A percentile compares a stretch with the other conserved stretches of the same genome.
Evolutionary conservation across 2,797 vertebrate species (phyloP).

Genomic region (Trachops cirrhosus): DNA sequence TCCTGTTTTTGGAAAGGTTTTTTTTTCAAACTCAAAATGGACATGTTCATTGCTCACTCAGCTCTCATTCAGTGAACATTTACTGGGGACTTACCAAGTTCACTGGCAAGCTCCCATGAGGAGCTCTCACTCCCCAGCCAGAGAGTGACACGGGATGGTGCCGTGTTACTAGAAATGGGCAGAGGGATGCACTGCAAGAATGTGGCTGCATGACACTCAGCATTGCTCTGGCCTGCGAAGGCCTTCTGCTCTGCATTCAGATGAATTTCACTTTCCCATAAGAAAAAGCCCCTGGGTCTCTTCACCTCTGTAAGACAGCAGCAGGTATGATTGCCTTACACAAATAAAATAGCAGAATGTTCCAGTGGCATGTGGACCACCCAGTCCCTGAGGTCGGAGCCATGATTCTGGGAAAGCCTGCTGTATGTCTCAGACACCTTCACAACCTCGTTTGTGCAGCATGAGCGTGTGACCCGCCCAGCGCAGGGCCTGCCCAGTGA

Average conservation of each 20-base stretch:
- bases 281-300: background rate
- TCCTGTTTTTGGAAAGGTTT: background rate
- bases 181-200: accelerated
- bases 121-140: background rate
- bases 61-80: accelerated
- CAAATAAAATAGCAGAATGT: background rate
- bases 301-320: background rate
- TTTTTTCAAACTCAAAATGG: accelerated
- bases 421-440: accelerated
- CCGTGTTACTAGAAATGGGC: accelerated
- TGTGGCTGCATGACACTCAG: accelerated
- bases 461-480: accelerated
- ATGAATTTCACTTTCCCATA: background rate
- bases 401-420: background rate
- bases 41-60: accelerated
- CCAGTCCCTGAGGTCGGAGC: background rate
- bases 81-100: no score
- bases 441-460: accelerated
- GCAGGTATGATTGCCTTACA: background rate
- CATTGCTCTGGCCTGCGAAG: accelerated
- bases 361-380: accelerated
- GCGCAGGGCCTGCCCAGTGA: accelerated
- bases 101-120: accelerated
- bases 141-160: accelerated
- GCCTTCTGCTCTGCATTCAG: background rate